These are phyloP conservation scores for Thereva unica DNA, from an alignment of 2,888 invertebrate species.

Conservation along the genomic window DNA sequence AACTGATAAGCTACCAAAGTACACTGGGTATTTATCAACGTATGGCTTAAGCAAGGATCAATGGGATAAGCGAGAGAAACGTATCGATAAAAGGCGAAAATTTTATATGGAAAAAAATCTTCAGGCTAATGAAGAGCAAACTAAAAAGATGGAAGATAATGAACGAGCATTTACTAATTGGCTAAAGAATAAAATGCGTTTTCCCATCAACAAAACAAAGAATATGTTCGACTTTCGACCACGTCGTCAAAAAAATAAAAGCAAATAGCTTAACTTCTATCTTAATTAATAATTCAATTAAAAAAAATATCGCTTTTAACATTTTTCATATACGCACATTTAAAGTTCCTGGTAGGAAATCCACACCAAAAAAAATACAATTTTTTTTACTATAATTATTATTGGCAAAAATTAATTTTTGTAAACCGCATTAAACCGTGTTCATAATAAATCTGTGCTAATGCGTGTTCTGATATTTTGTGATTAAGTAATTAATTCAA, in stretches of 20 bases:
- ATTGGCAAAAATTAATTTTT: too few species aligned
- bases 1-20: slow-evolving; percentile 58
- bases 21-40: slow-evolving; percentile 62
- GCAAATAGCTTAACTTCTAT: background rate
- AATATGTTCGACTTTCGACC: slow-evolving; percentile 54
- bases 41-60: slow-evolving; percentile 61
- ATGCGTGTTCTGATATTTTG: too few species aligned
- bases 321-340: too few species aligned
- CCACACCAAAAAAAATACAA: too few species aligned
- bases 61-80: slow-evolving; percentile 56
- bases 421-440: too few species aligned
- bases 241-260: slow-evolving; percentile 4
- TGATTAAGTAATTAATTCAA: too few species aligned
- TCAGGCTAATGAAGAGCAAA: slow-evolving; percentile 57
- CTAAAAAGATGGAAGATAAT: slow-evolving; percentile 60
- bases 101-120: slow-evolving; percentile 50
- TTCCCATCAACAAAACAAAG: slow-evolving; percentile 55
- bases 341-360: too few species aligned
- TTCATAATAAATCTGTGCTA: too few species aligned
- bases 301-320: too few species aligned
- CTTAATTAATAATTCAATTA: too few species aligned
- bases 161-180: slow-evolving; percentile 62
- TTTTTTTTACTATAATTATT: too few species aligned
- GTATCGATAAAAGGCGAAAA: slow-evolving; percentile 52
- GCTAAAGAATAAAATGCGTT: slow-evolving; percentile 59